Percentiles rank a stretch among this genome's conserved stretches.
phyloP scores from a whole-genome alignment of 2,797 vertebrate species.

The Oceanodroma leucorhoa region DNA sequence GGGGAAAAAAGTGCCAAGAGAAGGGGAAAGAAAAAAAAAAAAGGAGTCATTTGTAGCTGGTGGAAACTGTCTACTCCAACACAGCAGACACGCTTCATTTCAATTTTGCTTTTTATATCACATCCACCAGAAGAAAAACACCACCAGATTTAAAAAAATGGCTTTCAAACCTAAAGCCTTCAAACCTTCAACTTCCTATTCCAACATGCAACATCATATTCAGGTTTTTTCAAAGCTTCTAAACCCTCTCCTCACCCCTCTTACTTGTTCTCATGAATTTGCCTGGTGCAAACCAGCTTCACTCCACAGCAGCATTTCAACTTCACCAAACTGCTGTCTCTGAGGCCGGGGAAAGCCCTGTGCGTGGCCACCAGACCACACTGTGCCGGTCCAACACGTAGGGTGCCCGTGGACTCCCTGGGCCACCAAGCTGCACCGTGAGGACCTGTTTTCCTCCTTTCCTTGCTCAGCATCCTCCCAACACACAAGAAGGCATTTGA shows the following conservation, averaged over 20 bases:
- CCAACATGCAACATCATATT: not conserved
- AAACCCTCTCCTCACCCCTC: not conserved
- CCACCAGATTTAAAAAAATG: not conserved
- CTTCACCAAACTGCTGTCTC: not conserved
- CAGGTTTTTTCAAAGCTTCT: not conserved
- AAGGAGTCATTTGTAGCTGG: not conserved
- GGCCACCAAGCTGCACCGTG: not conserved
- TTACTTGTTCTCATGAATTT: not conserved
- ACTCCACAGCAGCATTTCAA: not conserved
- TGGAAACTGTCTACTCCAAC: not conserved
- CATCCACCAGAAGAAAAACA: not conserved
- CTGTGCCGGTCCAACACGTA: rapidly evolving
- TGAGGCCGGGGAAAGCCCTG: not conserved
- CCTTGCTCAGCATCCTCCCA: not conserved
- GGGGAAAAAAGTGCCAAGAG: not conserved
- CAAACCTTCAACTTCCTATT: not conserved
- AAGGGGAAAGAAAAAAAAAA: not conserved
- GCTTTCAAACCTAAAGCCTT: not conserved
- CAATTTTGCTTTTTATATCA: constrained; percentile 33
- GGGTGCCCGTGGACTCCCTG: rapidly evolving
- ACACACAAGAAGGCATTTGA: rapidly evolving
- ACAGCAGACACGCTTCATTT: not conserved
- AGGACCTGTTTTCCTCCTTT: not conserved
- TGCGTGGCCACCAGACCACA: rapidly evolving
- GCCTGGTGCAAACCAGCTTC: not conserved